phyloP scores from a whole-genome alignment of 2,113 vertebrate species.

The Mandrillus leucophaeus region DNA sequence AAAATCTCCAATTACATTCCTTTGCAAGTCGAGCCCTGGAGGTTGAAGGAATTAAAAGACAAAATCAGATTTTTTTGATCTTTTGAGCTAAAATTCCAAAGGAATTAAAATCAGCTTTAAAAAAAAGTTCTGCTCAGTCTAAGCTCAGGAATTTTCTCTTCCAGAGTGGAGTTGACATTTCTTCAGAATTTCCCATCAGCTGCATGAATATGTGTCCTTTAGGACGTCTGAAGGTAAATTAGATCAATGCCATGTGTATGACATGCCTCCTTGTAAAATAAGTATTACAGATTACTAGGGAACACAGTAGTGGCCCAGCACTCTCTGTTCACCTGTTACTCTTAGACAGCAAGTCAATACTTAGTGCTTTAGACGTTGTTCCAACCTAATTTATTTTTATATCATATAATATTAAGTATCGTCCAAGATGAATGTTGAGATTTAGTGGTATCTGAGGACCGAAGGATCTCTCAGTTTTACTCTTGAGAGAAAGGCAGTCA shows the following conservation, averaged over 20 bases:
- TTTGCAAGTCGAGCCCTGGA: neutral
- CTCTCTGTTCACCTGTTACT: neutral
- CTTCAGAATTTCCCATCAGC: neutral
- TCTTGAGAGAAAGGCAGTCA: neutral
- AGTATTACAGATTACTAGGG: neutral
- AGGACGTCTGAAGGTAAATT: neutral
- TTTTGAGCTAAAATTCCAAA: neutral
- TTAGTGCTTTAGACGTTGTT: neutral
- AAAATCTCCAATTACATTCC: neutral
- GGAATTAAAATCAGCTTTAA: neutral
- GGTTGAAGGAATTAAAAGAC: neutral
- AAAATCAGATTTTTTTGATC: neutral
- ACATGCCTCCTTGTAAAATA: neutral
- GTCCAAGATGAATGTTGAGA: neutral
- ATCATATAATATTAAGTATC: neutral
- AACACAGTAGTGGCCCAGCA: neutral
- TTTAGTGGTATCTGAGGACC: neutral
- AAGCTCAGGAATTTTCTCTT: neutral
- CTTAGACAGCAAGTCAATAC: neutral
- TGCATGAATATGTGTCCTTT: neutral
- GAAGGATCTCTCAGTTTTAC: neutral
- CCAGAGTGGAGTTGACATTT: neutral
- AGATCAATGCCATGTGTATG: neutral
- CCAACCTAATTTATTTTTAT: neutral
- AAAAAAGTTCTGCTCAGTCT: neutral